Conservation (phyloP, 2,888 invertebrate genomes). For the Alloscopus bannaensis region DNA sequence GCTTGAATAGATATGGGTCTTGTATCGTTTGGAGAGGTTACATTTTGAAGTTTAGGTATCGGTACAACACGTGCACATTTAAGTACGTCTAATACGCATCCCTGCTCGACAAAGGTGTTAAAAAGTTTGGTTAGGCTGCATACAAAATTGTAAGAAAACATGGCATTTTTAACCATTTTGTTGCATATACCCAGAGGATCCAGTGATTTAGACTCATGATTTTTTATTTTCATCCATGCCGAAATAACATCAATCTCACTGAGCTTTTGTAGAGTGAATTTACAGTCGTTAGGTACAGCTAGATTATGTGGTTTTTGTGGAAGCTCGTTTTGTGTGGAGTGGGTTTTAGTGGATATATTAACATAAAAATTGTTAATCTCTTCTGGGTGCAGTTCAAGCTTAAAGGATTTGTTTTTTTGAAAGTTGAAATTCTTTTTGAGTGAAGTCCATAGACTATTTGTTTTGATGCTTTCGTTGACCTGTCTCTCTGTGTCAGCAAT, state of each 20-base stretch:
- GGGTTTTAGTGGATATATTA: background rate
- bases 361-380: conserved; percentile 11
- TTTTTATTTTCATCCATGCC: conserved; percentile 2
- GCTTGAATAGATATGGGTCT: conserved; percentile 53
- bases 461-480: background rate
- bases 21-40: conserved; percentile 21
- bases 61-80: conserved; percentile 29
- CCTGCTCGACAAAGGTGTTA: background rate
- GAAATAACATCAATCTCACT: background rate
- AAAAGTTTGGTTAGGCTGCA: background rate
- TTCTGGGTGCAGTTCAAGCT: background rate
- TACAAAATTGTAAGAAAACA: background rate
- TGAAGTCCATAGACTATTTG: background rate
- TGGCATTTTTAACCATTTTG: background rate
- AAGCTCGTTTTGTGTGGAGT: background rate
- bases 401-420: background rate
- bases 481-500: background rate
- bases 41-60: conserved; percentile 30
- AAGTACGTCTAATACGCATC: conserved; percentile 20
- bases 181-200: conserved; percentile 4
- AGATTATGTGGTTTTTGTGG: background rate
- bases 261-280: background rate
- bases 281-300: background rate
- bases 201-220: background rate
- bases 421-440: background rate